A percentile compares a stretch with the other conserved stretches of the same genome.
phyloP scores from a whole-genome alignment of 2,888 invertebrate genomes.

The Meiosimyza decipiens region DNA sequence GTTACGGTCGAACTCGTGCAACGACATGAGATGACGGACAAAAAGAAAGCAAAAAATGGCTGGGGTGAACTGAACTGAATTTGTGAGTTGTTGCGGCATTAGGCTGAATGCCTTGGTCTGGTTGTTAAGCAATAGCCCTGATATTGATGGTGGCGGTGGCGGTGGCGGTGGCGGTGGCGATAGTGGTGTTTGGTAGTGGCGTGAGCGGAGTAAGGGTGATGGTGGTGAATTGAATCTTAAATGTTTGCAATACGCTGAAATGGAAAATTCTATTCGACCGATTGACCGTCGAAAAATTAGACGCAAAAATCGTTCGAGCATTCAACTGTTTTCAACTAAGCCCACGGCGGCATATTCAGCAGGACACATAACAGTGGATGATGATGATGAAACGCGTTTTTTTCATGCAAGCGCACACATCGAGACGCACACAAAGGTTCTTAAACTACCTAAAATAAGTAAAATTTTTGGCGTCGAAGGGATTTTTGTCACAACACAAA shows the following conservation, averaged over 20 bases:
- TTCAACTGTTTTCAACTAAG: slow-evolving; percentile 40
- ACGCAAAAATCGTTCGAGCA: slow-evolving; percentile 43
- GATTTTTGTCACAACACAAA: neutral
- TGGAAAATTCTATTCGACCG: slow-evolving; percentile 12
- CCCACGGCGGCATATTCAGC: slow-evolving; percentile 31
- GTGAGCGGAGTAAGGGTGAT: neutral
- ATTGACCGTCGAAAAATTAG: slow-evolving; percentile 33
- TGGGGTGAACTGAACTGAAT: slow-evolving; percentile 11
- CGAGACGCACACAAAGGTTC: slow-evolving; percentile 41
- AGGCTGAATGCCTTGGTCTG: neutral
- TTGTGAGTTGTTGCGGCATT: neutral
- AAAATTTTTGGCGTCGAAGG: neutral
- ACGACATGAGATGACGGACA: slow-evolving; percentile 21
- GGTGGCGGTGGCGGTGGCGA: no score
- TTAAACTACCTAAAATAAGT: neutral
- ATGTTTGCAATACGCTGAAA: slow-evolving; percentile 25
- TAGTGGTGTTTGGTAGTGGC: neutral
- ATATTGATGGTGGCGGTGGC: no score
- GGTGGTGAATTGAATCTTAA: slow-evolving; percentile 26
- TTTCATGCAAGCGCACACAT: slow-evolving; percentile 31
- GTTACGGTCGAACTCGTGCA: slow-evolving; percentile 31
- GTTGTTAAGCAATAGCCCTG: slow-evolving; percentile 3
- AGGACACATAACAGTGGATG: slow-evolving; percentile 9
- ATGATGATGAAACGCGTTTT: slow-evolving; percentile 26
- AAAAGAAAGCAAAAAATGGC: slow-evolving; percentile 13